Percentiles rank a stretch among this genome's conserved stretches.
Conservation (phyloP, 2,797 vertebrate genomes). For the Lepilemur septentrionalis region DNA sequence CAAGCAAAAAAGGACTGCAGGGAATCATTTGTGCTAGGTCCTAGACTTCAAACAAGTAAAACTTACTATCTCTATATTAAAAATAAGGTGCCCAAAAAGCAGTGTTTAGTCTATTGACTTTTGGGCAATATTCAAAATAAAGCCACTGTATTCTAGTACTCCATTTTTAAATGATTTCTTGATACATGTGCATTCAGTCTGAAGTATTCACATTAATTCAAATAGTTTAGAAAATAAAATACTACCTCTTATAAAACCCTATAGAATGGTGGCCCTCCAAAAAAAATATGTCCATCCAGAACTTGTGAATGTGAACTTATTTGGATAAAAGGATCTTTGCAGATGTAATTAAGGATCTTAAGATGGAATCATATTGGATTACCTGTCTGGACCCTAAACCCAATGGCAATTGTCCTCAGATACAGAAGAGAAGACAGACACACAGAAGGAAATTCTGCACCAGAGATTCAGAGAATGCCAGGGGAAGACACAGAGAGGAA, state of each 20-base stretch:
- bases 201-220: background rate
- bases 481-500: background rate
- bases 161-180: background rate
- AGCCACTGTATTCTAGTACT: background rate
- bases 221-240: background rate
- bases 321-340: background rate
- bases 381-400: background rate
- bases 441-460: background rate
- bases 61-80: background rate
- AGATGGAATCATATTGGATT: background rate
- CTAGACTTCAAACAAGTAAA: background rate
- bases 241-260: background rate
- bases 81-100: background rate
- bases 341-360: background rate
- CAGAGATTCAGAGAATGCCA: background rate
- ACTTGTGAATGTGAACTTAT: background rate
- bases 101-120: background rate
- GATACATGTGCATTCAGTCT: background rate
- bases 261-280: background rate
- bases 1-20: background rate
- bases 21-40: background rate
- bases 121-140: background rate
- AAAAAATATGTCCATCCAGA: background rate
- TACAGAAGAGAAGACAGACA: background rate
- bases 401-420: background rate